Conservation (phyloP, 2,113 vertebrate genomes). For the Todiramphus saurophagus region DNA sequence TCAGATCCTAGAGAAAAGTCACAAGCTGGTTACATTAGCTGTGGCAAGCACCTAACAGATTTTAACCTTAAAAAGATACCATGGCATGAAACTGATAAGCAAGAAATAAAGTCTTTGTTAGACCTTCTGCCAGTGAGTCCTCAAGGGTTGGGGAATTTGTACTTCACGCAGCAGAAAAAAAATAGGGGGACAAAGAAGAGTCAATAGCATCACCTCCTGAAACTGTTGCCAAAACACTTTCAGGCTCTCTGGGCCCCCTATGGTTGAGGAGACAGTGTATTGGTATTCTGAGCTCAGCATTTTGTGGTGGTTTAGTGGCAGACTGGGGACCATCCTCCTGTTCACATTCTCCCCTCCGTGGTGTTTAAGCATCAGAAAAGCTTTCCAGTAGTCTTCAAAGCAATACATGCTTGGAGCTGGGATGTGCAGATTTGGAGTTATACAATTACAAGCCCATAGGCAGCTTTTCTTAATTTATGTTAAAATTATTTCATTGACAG, state of each 20-base stretch:
- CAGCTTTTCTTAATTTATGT: conserved; percentile 8
- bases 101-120: background rate
- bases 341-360: background rate
- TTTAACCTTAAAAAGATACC: background rate
- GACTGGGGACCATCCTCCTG: background rate
- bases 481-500: background rate
- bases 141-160: background rate
- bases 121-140: background rate
- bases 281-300: background rate
- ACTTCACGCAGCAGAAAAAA: background rate
- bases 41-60: background rate
- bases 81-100: background rate
- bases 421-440: background rate
- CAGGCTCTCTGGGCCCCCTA: fast-evolving
- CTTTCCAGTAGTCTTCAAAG: background rate
- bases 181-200: background rate
- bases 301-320: background rate
- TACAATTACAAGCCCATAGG: conserved; percentile 3
- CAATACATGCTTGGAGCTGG: background rate
- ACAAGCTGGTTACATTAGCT: background rate
- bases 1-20: background rate
- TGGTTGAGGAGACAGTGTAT: background rate
- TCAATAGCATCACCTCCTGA: background rate
- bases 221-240: fast-evolving
- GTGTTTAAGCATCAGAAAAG: background rate